Conservation (phyloP, 2,888 invertebrate species). For the Ochropleura leucogaster region DNA sequence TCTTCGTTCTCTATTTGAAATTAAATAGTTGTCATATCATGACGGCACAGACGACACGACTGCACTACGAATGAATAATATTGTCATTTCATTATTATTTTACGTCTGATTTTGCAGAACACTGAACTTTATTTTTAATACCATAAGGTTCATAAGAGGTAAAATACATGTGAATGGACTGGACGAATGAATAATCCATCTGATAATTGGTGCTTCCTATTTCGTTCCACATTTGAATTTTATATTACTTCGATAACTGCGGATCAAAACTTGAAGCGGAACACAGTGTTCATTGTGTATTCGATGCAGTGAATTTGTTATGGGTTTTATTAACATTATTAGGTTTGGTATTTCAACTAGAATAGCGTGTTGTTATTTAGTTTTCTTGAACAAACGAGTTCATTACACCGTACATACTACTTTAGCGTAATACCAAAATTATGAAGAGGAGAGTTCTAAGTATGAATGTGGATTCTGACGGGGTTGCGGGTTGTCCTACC, state of each 20-base stretch:
- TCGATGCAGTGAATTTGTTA: conserved; percentile 13
- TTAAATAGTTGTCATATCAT: conserved; percentile 61
- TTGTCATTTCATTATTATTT: background rate
- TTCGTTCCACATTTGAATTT: conserved; percentile 57
- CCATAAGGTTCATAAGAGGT: background rate
- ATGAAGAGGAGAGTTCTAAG: background rate
- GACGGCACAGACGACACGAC: conserved; percentile 37
- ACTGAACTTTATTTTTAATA: background rate
- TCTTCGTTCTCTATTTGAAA: conserved; percentile 52
- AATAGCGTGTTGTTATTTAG: background rate
- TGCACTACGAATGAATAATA: conserved; percentile 59
- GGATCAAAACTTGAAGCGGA: conserved; percentile 34
- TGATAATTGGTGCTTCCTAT: conserved; percentile 61
- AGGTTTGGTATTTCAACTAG: background rate
- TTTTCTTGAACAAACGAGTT: background rate
- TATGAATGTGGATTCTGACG: too few species aligned
- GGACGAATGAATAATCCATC: conserved; percentile 57
- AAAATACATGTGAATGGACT: background rate
- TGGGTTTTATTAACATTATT: conserved; percentile 8
- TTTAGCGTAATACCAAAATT: background rate
- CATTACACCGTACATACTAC: background rate
- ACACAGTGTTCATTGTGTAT: conserved; percentile 27
- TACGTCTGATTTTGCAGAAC: background rate
- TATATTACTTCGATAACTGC: conserved; percentile 48
- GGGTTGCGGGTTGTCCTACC: too few species aligned